Evolutionary conservation across 1,140 invertebrate species (phyloP).

Genomic region (Aradophagus sp.): DNA sequence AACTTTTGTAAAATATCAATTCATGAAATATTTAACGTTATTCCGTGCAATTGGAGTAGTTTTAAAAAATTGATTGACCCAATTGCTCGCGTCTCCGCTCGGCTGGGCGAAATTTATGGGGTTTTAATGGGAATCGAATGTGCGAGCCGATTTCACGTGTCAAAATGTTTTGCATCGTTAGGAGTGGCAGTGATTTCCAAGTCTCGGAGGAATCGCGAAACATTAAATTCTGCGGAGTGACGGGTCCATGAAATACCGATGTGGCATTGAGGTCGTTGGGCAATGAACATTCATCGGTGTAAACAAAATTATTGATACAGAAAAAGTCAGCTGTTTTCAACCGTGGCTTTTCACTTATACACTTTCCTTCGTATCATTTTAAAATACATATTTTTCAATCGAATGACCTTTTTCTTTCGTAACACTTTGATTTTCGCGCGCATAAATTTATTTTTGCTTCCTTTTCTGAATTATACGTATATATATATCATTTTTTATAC

Average conservation of each 20-base stretch:
- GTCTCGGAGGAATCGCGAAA: slow-evolving; percentile 16
- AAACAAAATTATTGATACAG: slow-evolving; percentile 15
- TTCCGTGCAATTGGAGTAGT: no score
- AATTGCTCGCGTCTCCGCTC: no score
- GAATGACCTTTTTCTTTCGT: no score
- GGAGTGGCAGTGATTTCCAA: slow-evolving; percentile 6
- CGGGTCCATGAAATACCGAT: slow-evolving; percentile 14
- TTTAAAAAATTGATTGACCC: no score
- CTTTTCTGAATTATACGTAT: no score
- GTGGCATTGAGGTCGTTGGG: slow-evolving; percentile 8
- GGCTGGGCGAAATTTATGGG: background rate
- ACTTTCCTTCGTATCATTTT: no score
- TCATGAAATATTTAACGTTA: no score
- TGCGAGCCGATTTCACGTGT: slow-evolving; percentile 2
- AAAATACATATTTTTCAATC: no score
- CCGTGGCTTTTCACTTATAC: background rate
- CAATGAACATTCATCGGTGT: slow-evolving; percentile 12
- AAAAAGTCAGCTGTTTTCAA: slow-evolving; percentile 2
- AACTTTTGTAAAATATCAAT: no score
- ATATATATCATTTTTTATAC: no score
- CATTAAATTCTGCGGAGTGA: slow-evolving; percentile 20
- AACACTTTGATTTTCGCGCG: no score
- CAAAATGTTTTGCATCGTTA: slow-evolving; percentile 15
- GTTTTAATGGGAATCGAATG: background rate
- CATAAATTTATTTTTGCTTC: no score